Conservation (phyloP, 2,113 vertebrate genomes). For the Kobus ellipsiprymnus region DNA sequence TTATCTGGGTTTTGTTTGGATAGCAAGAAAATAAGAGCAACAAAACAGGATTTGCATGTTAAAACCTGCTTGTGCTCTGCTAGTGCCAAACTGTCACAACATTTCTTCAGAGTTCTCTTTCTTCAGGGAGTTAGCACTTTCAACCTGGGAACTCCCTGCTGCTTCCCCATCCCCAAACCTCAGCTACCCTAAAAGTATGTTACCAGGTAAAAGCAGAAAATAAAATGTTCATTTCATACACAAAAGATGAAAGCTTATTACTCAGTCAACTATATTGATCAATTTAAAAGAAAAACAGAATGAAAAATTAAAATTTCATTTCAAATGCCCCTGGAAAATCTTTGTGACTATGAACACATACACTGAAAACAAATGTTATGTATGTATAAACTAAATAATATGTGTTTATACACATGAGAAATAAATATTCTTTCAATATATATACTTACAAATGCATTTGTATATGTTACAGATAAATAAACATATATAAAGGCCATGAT, state of each 20-base stretch:
- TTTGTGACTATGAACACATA: neutral
- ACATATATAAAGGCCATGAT: neutral
- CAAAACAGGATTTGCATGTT: neutral
- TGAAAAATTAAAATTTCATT: constrained; percentile 8
- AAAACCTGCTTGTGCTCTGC: neutral
- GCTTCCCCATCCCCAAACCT: neutral
- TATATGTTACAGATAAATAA: neutral
- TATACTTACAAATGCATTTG: neutral
- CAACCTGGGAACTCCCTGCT: neutral
- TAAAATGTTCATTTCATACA: neutral
- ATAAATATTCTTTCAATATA: neutral
- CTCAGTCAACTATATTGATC: neutral
- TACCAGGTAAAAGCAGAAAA: neutral
- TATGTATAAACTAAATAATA: neutral
- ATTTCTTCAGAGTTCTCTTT: neutral
- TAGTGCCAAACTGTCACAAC: neutral
- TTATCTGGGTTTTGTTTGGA: neutral
- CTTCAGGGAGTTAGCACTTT: neutral
- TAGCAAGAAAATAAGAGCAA: constrained; percentile 11
- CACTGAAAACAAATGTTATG: neutral
- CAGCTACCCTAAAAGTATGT: neutral
- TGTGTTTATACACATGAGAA: neutral
- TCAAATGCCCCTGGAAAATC: neutral
- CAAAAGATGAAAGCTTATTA: neutral
- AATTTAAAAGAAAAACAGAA: neutral